phyloP scores from a whole-genome alignment of 2,113 vertebrate genomes.

The Parus major region DNA sequence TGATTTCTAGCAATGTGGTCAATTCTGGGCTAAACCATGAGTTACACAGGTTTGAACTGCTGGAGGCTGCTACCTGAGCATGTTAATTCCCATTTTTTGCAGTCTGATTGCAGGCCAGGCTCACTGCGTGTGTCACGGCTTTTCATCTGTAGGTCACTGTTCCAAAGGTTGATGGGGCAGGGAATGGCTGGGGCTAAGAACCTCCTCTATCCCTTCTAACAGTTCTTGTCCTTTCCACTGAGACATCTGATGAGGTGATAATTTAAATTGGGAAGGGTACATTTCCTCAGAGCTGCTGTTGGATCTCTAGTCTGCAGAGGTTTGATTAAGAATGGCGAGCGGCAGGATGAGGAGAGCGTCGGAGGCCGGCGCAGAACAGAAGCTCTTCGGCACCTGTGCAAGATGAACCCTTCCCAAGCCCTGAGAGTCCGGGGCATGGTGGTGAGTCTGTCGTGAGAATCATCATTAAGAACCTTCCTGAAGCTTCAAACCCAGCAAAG shows the following conservation, averaged over 20 bases:
- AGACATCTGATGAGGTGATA: fast-evolving
- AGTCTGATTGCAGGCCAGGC: not conserved
- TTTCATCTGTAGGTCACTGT: not conserved
- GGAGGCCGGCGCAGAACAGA: constrained; percentile 95
- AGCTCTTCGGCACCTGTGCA: constrained; percentile 92
- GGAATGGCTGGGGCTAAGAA: fast-evolving
- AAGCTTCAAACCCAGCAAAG: not conserved
- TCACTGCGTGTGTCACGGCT: fast-evolving
- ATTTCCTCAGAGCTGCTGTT: not conserved
- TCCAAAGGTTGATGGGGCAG: not conserved
- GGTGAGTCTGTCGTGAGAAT: constrained; percentile 72
- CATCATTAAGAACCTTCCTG: fast-evolving
- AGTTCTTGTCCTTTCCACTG: not conserved
- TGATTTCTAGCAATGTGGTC: not conserved
- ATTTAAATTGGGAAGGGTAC: not conserved
- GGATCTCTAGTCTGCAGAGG: constrained; percentile 86
- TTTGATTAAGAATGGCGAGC: constrained; percentile 95
- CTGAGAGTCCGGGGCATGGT: constrained; percentile 97
- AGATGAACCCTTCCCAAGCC: constrained; percentile 97
- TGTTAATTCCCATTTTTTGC: not conserved
- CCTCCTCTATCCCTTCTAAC: fast-evolving
- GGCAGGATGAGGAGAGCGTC: constrained; percentile 94
- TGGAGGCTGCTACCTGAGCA: fast-evolving
- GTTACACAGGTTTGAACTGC: fast-evolving
- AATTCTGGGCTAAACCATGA: not conserved